phyloP scores from a whole-genome alignment of 2,888 invertebrate genomes.

The Gasteruption jaculator region DNA sequence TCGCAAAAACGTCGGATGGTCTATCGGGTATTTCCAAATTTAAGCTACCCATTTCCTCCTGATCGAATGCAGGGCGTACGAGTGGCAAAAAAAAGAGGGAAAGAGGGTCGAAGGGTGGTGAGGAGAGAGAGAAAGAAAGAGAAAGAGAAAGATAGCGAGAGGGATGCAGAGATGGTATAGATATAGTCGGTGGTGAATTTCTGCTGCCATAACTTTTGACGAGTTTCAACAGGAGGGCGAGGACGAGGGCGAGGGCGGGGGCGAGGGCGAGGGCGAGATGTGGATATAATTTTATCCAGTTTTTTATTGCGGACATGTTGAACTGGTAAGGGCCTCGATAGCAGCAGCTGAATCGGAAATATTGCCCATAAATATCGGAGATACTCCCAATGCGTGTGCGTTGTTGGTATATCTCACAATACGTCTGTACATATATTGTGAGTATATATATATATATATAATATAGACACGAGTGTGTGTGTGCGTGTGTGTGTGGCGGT shows the following conservation, averaged over 20 bases:
- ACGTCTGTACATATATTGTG: no score
- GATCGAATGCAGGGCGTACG: no score
- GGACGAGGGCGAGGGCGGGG: constrained; percentile 12
- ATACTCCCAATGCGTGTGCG: no score
- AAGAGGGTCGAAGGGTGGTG: neutral
- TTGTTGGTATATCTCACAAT: no score
- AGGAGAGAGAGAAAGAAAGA: constrained; percentile 7
- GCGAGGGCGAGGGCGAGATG: constrained; percentile 36
- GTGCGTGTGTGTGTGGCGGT: no score
- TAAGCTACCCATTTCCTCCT: no score
- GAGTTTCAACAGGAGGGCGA: constrained; percentile 38
- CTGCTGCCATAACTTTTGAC: constrained; percentile 47
- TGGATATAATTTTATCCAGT: constrained; percentile 50
- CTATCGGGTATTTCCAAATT: no score
- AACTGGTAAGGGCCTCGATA: constrained; percentile 50
- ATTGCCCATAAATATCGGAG: constrained; percentile 52
- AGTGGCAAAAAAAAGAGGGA: constrained; percentile 13
- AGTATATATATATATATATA: no score
- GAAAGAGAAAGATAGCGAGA: neutral
- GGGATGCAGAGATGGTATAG: neutral
- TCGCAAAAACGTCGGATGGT: no score
- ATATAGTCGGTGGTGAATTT: no score
- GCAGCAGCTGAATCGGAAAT: constrained; percentile 51
- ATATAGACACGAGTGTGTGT: no score
- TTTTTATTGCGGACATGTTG: constrained; percentile 51